These are phyloP conservation scores for Rotaria magnacalcarata DNA, from an alignment of 2,888 invertebrate species.

Conservation along the genomic window DNA sequence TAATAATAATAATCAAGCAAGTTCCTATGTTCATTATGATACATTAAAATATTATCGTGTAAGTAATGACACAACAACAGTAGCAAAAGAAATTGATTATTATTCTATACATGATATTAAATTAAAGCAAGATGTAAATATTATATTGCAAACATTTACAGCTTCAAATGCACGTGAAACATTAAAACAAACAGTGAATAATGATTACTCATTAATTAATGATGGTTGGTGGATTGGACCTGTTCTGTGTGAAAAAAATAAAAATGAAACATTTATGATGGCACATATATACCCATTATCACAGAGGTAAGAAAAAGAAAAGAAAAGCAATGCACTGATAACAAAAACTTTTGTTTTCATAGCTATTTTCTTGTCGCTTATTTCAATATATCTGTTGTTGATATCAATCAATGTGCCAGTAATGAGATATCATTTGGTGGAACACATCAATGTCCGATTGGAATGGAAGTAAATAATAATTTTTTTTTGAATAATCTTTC, in stretches of 20 bases:
- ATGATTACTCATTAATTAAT: neutral
- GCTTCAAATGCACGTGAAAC: constrained; percentile 1
- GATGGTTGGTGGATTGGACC: constrained; percentile 35
- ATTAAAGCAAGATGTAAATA: neutral
- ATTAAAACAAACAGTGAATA: neutral
- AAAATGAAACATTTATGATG: constrained; percentile 32
- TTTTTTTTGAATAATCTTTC: neutral
- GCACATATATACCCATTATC: constrained; percentile 32
- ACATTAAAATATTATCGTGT: neutral
- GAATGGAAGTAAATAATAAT: constrained; percentile 4
- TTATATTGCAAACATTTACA: neutral
- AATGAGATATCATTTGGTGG: constrained; percentile 39
- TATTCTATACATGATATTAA: neutral
- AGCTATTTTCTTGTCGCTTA: constrained; percentile 27
- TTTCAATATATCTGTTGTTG: constrained; percentile 23
- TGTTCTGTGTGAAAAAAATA: constrained; percentile 26
- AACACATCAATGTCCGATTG: constrained; percentile 40
- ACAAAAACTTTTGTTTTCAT: neutral
- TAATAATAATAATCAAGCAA: neutral
- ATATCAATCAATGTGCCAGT: constrained; percentile 42
- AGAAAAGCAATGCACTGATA: neutral
- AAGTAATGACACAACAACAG: too few relatives aligned
- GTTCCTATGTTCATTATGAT: neutral
- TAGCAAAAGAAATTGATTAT: neutral
- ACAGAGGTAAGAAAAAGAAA: neutral